Evolutionary conservation across 2,888 invertebrate species (phyloP).

Genomic region (Diarsia mendica): DNA sequence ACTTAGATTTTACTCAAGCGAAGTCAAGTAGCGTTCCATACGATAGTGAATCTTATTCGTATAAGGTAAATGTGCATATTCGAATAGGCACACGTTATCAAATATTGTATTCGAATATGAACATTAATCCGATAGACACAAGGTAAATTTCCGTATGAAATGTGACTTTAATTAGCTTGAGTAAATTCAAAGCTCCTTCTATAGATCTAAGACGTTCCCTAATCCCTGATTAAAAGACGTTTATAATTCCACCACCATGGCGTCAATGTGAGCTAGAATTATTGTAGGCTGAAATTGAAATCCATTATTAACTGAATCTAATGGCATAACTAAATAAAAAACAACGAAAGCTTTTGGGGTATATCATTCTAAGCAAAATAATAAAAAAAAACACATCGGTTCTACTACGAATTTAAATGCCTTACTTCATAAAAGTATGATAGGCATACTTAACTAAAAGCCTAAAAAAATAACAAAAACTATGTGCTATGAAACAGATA

Average conservation of each 20-base stretch:
- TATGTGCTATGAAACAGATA: conserved; percentile 55
- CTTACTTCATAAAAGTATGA: conserved; percentile 10
- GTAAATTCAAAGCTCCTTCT: not conserved
- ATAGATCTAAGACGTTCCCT: not conserved
- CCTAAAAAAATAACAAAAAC: not conserved
- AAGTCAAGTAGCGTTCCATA: not conserved
- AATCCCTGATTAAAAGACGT: not conserved
- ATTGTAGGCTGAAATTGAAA: conserved; percentile 32
- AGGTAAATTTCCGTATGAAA: not conserved
- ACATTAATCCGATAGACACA: not conserved
- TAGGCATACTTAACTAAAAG: conserved; percentile 3
- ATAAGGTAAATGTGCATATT: not conserved
- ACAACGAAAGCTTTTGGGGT: not conserved
- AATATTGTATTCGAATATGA: not conserved
- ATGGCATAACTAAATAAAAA: not conserved
- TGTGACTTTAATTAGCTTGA: not conserved
- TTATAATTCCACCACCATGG: not conserved
- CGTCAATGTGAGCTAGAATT: not conserved
- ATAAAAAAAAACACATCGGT: conserved; percentile 7
- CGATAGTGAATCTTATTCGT: not conserved
- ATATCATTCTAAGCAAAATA: conserved; percentile 13
- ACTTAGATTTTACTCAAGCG: not conserved
- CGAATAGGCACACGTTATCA: not conserved
- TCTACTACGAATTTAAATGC: not conserved
- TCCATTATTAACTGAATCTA: not conserved